phyloP scores from a whole-genome alignment of 2,113 vertebrate species.

The Thermophis baileyi region DNA sequence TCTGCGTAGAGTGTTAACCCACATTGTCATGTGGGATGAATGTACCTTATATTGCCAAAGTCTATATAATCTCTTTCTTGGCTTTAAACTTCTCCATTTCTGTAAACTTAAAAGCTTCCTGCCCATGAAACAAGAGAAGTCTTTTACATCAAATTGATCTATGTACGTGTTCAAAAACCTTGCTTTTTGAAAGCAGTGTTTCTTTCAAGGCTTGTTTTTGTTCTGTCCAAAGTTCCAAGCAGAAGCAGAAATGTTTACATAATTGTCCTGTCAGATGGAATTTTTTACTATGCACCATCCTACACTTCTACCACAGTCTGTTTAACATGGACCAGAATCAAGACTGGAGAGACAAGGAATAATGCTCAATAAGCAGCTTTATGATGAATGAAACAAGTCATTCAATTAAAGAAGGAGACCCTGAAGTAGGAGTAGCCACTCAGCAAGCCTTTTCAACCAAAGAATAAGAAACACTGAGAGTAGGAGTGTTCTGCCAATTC shows the following conservation, averaged over 20 bases:
- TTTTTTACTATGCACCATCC: constrained; percentile 52
- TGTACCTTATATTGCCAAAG: constrained; percentile 51
- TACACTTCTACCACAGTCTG: constrained; percentile 39
- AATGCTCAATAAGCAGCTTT: constrained; percentile 40
- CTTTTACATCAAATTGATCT: constrained; percentile 50
- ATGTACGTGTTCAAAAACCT: constrained; percentile 56
- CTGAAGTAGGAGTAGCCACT: constrained; percentile 42
- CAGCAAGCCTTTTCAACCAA: constrained; percentile 48
- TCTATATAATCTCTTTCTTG: constrained; percentile 52
- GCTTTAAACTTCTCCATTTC: constrained; percentile 51
- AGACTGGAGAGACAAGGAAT: constrained; percentile 63
- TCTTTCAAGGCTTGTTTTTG: constrained; percentile 56
- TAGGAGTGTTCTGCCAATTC: background rate
- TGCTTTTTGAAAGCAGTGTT: constrained; percentile 53
- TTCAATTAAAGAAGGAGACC: constrained; percentile 33
- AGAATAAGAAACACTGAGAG: constrained; percentile 22
- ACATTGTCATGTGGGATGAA: constrained; percentile 11
- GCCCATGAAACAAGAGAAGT: constrained; percentile 56
- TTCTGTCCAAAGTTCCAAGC: constrained; percentile 48
- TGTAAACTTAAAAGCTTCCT: constrained; percentile 62
- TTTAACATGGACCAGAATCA: constrained; percentile 57
- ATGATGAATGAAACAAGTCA: constrained; percentile 41
- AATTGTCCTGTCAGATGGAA: constrained; percentile 42
- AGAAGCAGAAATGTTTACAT: constrained; percentile 48
- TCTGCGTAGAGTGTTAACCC: constrained; percentile 33